These are phyloP conservation scores for Coronaproctus castanopsis DNA, from an alignment of 2,888 invertebrate genomes.

Conservation along the genomic window DNA sequence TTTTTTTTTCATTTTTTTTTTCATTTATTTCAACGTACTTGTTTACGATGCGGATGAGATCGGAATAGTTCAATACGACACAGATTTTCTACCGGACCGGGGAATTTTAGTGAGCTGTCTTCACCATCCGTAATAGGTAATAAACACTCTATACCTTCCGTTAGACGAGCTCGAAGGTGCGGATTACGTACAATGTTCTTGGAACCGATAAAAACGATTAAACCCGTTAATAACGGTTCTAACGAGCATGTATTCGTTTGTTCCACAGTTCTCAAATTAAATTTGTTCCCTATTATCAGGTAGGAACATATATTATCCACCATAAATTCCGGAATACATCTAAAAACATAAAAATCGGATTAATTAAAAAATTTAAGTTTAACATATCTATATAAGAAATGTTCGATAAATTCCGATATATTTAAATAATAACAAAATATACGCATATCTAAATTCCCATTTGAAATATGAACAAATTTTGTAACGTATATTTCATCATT, in stretches of 20 bases:
- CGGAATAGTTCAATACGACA: slow-evolving; percentile 49
- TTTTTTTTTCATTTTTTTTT: no score
- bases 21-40: no score
- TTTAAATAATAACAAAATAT: no score
- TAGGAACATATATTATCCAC: slow-evolving; percentile 70
- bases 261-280: slow-evolving; percentile 40
- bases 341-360: slow-evolving; percentile 24
- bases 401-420: not conserved
- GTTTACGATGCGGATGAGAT: slow-evolving; percentile 48
- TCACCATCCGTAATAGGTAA: slow-evolving; percentile 45
- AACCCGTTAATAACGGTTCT: slow-evolving; percentile 50
- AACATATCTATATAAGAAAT: not conserved
- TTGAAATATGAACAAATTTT: not conserved
- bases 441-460: no score
- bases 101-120: slow-evolving; percentile 27
- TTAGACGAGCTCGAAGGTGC: slow-evolving; percentile 71
- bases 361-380: not conserved
- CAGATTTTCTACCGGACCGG: slow-evolving; percentile 29
- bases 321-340: slow-evolving; percentile 75
- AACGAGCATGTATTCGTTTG: slow-evolving; percentile 41
- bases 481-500: no score
- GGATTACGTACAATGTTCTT: slow-evolving; percentile 65
- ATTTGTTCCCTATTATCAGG: slow-evolving; percentile 50
- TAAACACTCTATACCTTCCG: slow-evolving; percentile 71
- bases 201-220: slow-evolving; percentile 75